These are phyloP conservation scores for Ctenicera cuprea DNA, from an alignment of 2,888 invertebrate species.

Conservation along the genomic window DNA sequence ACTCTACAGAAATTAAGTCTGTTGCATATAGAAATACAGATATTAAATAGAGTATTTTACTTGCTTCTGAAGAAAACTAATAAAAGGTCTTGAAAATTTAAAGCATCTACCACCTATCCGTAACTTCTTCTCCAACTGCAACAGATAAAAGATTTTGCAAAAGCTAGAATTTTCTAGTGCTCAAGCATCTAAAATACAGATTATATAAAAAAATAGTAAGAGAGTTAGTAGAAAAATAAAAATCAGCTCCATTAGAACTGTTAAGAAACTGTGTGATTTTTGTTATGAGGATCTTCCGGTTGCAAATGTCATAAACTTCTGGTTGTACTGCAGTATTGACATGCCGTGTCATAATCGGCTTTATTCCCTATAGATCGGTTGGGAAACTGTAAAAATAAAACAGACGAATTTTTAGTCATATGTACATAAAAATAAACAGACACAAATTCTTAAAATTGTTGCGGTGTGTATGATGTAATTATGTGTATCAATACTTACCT, in stretches of 20 bases:
- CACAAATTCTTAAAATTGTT: slow-evolving; percentile 55
- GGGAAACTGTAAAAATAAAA: slow-evolving; percentile 63
- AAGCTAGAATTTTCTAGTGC: slow-evolving; percentile 39
- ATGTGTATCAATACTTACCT: slow-evolving; percentile 1
- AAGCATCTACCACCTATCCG: slow-evolving; percentile 79
- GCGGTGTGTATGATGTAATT: slow-evolving; percentile 40
- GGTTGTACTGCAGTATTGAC: slow-evolving; percentile 49
- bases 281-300: slow-evolving; percentile 45
- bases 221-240: slow-evolving; percentile 37
- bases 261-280: slow-evolving; percentile 33
- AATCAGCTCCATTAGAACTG: slow-evolving; percentile 26
- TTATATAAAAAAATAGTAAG: slow-evolving; percentile 24
- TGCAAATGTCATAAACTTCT: slow-evolving; percentile 46
- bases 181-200: slow-evolving; percentile 41
- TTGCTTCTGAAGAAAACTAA: slow-evolving; percentile 44
- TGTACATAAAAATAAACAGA: slow-evolving; percentile 22
- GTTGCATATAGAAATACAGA: slow-evolving; percentile 41
- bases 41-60: slow-evolving; percentile 34
- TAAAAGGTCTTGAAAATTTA: slow-evolving; percentile 43
- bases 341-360: slow-evolving; percentile 57
- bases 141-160: slow-evolving; percentile 65
- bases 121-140: slow-evolving; percentile 83
- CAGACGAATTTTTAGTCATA: slow-evolving; percentile 41
- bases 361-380: slow-evolving; percentile 62
- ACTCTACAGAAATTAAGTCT: slow-evolving; percentile 35